These are phyloP conservation scores for Steinernema hermaphroditum DNA, from an alignment of 2,888 invertebrate genomes.

Conservation along the genomic window DNA sequence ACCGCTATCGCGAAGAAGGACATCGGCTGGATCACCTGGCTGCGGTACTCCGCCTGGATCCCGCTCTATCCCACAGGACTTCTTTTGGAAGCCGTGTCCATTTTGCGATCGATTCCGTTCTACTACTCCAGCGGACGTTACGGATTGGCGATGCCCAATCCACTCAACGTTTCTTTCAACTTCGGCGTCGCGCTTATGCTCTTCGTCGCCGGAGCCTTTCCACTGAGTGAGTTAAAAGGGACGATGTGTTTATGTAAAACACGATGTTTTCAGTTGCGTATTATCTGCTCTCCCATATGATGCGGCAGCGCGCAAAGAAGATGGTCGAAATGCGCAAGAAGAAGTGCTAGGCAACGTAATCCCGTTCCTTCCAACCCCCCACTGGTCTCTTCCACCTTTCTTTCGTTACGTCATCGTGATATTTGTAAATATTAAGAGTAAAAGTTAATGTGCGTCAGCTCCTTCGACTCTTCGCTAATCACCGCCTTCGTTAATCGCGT, in stretches of 20 bases:
- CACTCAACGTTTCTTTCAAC: slow-evolving; percentile 83
- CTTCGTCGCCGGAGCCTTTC: slow-evolving; percentile 77
- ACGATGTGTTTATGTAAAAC: slow-evolving; percentile 31
- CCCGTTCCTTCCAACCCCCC: no score
- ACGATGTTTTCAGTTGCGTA: slow-evolving; percentile 72
- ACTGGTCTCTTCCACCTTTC: no score
- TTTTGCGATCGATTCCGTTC: slow-evolving; percentile 79
- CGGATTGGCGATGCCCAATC: slow-evolving; percentile 79
- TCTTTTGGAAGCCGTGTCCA: slow-evolving; percentile 75
- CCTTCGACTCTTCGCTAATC: not conserved
- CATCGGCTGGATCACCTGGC: slow-evolving; percentile 80
- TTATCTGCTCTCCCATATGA: slow-evolving; percentile 83
- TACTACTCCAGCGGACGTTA: slow-evolving; percentile 82
- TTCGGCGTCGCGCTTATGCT: slow-evolving; percentile 79
- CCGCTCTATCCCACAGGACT: slow-evolving; percentile 88
- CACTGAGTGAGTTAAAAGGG: slow-evolving; percentile 73
- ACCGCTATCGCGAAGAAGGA: slow-evolving; percentile 78
- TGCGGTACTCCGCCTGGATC: slow-evolving; percentile 90
- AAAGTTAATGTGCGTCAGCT: no score
- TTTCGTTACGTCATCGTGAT: no score
- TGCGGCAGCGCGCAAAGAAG: slow-evolving; percentile 72
- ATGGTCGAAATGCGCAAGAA: slow-evolving; percentile 34
- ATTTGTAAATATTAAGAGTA: no score
- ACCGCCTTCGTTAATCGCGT: slow-evolving; percentile 18
- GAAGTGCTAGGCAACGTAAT: slow-evolving; percentile 6